Evolutionary conservation across 2,797 vertebrate genomes (phyloP).

Genomic region (Telmatherina bonti): DNA sequence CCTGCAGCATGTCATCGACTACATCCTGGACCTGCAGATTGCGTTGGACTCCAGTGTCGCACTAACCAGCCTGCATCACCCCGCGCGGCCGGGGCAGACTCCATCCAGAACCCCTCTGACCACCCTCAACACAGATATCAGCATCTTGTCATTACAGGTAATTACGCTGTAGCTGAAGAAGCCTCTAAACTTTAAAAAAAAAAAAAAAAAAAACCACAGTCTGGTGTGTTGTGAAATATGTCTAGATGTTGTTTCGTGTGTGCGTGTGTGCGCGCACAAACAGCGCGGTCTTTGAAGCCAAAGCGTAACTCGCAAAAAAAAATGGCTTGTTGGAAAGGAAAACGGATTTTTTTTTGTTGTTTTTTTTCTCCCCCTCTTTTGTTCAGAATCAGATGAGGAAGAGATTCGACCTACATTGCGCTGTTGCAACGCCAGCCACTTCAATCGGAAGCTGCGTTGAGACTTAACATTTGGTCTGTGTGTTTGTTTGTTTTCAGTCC

Average conservation of each 20-base stretch:
- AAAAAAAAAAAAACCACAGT: neutral
- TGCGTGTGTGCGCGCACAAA: slow-evolving; percentile 58
- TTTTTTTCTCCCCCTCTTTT: slow-evolving; percentile 37
- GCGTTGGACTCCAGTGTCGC: slow-evolving; percentile 95
- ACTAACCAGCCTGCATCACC: slow-evolving; percentile 92
- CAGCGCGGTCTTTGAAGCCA: slow-evolving; percentile 52
- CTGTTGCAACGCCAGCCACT: slow-evolving; percentile 26
- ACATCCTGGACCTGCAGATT: slow-evolving; percentile 99
- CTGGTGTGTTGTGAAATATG: slow-evolving; percentile 17
- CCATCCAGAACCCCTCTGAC: slow-evolving; percentile 93
- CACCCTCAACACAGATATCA: slow-evolving; percentile 97
- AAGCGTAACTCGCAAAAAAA: slow-evolving; percentile 69
- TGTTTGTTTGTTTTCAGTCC: slow-evolving; percentile 86
- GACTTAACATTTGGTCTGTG: slow-evolving; percentile 57
- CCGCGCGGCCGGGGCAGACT: slow-evolving; percentile 81
- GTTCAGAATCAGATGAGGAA: slow-evolving; percentile 40
- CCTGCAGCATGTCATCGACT: slow-evolving; percentile 99
- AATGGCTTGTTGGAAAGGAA: slow-evolving; percentile 66
- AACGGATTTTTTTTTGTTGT: slow-evolving; percentile 41
- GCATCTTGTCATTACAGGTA: slow-evolving; percentile 98
- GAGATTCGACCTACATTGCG: slow-evolving; percentile 39
- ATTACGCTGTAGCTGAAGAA: slow-evolving; percentile 49
- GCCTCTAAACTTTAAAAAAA: neutral
- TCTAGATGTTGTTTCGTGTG: slow-evolving; percentile 11
- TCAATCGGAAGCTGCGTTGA: slow-evolving; percentile 33